These are phyloP conservation scores for Cephalopachus bancanus DNA, from an alignment of 2,797 vertebrate genomes.

Conservation along the genomic window DNA sequence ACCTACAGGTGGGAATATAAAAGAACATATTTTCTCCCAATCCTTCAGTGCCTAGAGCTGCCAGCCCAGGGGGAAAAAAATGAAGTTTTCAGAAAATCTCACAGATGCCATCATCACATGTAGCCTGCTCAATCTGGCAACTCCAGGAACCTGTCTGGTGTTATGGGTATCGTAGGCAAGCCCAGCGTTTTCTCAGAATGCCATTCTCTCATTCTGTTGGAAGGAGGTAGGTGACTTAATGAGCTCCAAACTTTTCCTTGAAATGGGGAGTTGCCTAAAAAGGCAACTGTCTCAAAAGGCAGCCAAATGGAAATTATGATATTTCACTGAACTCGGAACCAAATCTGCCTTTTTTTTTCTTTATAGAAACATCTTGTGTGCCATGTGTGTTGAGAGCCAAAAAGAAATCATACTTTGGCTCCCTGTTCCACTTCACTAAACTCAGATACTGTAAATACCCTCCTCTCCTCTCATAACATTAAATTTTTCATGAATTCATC, in stretches of 20 bases:
- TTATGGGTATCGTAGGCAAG: slow-evolving; percentile 67
- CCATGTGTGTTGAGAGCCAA: slow-evolving; percentile 82
- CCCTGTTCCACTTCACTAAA: slow-evolving; percentile 68
- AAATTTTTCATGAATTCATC: slow-evolving; percentile 75
- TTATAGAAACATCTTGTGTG: slow-evolving; percentile 83
- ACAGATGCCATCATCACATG: slow-evolving; percentile 75
- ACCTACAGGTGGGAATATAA: not conserved
- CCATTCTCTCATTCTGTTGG: slow-evolving; percentile 53
- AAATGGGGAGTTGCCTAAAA: slow-evolving; percentile 85
- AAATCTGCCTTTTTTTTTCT: slow-evolving; percentile 76
- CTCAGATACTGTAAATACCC: slow-evolving; percentile 79
- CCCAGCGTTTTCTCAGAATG: slow-evolving; percentile 69
- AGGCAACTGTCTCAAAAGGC: slow-evolving; percentile 78
- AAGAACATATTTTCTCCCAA: slow-evolving; percentile 64
- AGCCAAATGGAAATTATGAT: slow-evolving; percentile 84
- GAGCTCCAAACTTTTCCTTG: slow-evolving; percentile 81
- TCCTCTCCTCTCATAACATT: slow-evolving; percentile 70
- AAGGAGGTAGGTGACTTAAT: slow-evolving; percentile 67
- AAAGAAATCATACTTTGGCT: slow-evolving; percentile 82
- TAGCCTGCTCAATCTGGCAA: slow-evolving; percentile 77
- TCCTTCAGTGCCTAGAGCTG: slow-evolving; percentile 80
- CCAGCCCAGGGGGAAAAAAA: slow-evolving; percentile 65
- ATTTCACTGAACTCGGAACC: slow-evolving; percentile 81
- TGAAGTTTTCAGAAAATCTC: slow-evolving; percentile 80
- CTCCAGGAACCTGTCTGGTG: slow-evolving; percentile 75